Percentiles rank a stretch among this genome's conserved stretches.
Evolutionary conservation across 2,113 vertebrate genomes (phyloP).

Genomic region (Antechinus stuartii): DNA sequence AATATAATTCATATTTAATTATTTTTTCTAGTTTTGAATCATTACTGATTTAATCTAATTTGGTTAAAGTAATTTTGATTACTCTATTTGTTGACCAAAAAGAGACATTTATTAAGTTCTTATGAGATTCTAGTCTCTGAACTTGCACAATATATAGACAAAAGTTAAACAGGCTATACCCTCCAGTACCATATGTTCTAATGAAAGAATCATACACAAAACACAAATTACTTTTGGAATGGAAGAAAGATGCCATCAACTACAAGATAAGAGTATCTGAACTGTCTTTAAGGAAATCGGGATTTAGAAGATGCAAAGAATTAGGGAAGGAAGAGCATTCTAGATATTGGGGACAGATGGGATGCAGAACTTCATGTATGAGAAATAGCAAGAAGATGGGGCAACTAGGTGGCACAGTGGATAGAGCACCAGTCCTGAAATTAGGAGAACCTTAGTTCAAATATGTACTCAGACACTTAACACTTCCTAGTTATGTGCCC

Average conservation of each 20-base stretch:
- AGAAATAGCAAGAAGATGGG: neutral
- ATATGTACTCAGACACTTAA: too few species aligned
- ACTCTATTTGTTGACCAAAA: neutral
- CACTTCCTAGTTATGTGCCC: too few species aligned
- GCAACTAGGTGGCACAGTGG: too few species aligned
- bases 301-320: neutral
- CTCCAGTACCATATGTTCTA: neutral
- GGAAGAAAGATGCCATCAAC: neutral
- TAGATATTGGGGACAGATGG: neutral
- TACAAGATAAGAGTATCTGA: neutral
- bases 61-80: neutral
- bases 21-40: neutral
- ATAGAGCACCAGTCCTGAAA: too few species aligned
- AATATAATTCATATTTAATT: neutral
- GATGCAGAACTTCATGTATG: neutral
- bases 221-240: neutral
- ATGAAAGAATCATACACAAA: neutral
- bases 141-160: too few species aligned
- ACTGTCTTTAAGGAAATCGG: neutral
- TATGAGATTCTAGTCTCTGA: neutral
- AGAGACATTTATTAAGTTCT: neutral
- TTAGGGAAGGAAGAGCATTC: neutral
- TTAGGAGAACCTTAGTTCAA: too few species aligned
- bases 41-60: neutral
- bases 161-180: neutral